Conservation (phyloP, 2,888 invertebrate genomes). For the Eremobia ochroleuca region DNA sequence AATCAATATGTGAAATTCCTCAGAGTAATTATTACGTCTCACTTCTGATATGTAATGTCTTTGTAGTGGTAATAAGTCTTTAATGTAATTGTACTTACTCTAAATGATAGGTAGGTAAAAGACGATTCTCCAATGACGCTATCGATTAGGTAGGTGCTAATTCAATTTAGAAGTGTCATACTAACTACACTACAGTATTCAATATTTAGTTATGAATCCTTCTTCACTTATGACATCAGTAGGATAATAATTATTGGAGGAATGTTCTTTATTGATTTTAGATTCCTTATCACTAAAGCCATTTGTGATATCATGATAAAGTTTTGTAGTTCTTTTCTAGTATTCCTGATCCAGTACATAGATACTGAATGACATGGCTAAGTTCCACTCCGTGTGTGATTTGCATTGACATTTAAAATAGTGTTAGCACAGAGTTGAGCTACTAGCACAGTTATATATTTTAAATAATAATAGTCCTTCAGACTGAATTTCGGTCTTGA, state of each 20-base stretch:
- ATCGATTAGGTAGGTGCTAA: neutral
- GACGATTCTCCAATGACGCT: neutral
- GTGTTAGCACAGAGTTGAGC: neutral
- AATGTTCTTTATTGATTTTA: neutral
- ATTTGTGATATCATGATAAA: neutral
- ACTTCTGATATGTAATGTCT: neutral
- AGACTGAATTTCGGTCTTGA: too few species aligned
- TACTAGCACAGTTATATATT: neutral
- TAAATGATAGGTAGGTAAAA: neutral
- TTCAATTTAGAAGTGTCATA: neutral
- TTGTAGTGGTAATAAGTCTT: conserved; percentile 10
- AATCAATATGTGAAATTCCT: conserved; percentile 22
- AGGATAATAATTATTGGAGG: too few species aligned
- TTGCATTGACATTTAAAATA: neutral
- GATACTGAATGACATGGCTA: too few species aligned
- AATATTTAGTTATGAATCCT: neutral
- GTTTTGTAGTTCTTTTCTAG: neutral
- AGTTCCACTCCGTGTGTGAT: neutral
- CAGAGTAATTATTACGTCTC: conserved; percentile 10
- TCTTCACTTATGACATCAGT: neutral
- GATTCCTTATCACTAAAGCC: neutral
- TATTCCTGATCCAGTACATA: neutral
- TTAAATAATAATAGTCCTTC: too few species aligned
- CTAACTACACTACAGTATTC: neutral
- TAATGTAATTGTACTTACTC: neutral